Base-by-base conservation (phyloP, 2,113 vertebrate genomes). In the Sisor rabdophorus region DNA sequence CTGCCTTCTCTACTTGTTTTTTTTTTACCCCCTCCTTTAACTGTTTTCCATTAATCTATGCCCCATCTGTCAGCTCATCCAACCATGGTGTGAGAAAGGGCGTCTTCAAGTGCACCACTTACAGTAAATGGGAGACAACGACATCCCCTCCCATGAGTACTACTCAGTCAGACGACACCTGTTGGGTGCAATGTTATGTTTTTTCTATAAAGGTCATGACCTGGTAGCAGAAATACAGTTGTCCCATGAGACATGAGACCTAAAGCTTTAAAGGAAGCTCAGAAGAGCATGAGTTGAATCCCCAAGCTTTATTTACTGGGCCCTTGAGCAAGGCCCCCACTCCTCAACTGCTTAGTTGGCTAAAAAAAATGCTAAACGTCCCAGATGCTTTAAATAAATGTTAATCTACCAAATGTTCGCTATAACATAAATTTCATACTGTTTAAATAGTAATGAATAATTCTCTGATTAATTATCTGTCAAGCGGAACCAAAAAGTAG, bases 11-110 rank as follows among this genome's bases (percentile, higher is more conserved):
- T 77, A 68, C 80, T 40, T 30, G 61, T 60, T 71, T 28, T 30
- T 68, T 60, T 71, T 28, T 47, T 30, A 3, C 19, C 24, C 22
- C 24, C 22, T 67, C 50, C 68, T 70, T 64, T 83, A 85, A 84
- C 78, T 73, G 30, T 83, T 92, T 91, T 88, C 88, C 89, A 87
- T 87, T 87, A 82, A 84, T 83, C 61, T 85, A 79, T 79, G 81
- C 88, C 87, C 32, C 83, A 79, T 88, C 88, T 84, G 65, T 91
- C 87, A 87, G 84, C 83, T 77, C 71, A 80, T 80, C 82, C 86
- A 86, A 84, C 71, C 55, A 74, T 71, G 81, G 84, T 60, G 59
- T 68, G 52, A 72, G 71, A 52, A 26, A 72, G 54, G 73, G 72
- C 17, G 76, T 73, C 52, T 84, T 73, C 80, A 73, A 82, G 82